A percentile compares a stretch with the other conserved stretches of the same genome.
phyloP scores from a whole-genome alignment of 2,797 vertebrate species.

The Danio aesculapii region DNA sequence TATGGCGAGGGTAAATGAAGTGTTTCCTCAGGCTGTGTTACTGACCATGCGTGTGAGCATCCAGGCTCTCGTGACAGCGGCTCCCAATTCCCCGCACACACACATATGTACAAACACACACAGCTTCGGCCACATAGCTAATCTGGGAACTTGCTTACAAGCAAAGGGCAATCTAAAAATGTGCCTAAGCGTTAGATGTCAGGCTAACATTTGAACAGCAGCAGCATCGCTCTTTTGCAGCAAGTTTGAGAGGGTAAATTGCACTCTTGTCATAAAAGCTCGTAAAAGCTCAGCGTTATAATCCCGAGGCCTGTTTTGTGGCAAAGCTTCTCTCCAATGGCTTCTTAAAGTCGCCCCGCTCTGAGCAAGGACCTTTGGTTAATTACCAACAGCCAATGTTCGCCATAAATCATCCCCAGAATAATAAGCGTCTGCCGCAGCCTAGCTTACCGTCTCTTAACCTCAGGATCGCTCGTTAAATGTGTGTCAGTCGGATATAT shows the following conservation, averaged over 20 bases:
- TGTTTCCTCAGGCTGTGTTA: slow-evolving; percentile 83
- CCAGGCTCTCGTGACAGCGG: slow-evolving; percentile 79
- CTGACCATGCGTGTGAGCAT: slow-evolving; percentile 85
- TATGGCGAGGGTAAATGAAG: slow-evolving; percentile 83
- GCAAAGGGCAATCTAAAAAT: slow-evolving; percentile 38
- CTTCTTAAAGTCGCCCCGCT: slow-evolving; percentile 68
- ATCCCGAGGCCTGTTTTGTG: slow-evolving; percentile 73
- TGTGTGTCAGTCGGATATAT: slow-evolving; percentile 72
- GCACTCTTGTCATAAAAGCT: slow-evolving; percentile 64
- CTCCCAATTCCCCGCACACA: slow-evolving; percentile 40
- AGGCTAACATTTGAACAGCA: background rate
- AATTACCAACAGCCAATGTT: slow-evolving; percentile 76
- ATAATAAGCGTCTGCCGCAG: slow-evolving; percentile 78
- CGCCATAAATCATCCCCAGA: slow-evolving; percentile 73
- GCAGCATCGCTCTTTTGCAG: slow-evolving; percentile 9
- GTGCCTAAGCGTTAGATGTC: background rate
- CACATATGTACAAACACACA: background rate
- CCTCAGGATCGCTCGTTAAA: slow-evolving; percentile 78
- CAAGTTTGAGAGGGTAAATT: slow-evolving; percentile 61
- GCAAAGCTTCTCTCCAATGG: slow-evolving; percentile 70
- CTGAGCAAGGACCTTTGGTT: slow-evolving; percentile 70
- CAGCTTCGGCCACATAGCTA: background rate
- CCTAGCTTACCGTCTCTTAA: slow-evolving; percentile 75
- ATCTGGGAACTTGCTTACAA: slow-evolving; percentile 48
- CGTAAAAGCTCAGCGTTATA: slow-evolving; percentile 71